Evolutionary conservation across 1,140 invertebrate genomes (phyloP).

Genomic region (Drosophila kanapiae): DNA sequence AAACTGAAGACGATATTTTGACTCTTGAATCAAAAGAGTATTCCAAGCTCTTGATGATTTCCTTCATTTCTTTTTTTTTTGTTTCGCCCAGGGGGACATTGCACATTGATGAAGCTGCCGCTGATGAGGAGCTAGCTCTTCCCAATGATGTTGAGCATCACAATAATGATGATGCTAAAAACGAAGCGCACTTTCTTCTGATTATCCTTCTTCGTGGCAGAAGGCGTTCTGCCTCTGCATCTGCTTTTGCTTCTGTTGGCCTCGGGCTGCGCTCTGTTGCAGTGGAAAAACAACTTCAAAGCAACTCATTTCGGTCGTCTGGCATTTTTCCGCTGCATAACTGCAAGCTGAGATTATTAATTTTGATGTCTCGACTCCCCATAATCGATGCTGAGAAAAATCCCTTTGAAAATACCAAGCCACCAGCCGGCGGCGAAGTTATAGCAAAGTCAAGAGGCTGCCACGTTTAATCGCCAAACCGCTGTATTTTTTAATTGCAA

Average conservation of each 20-base stretch:
- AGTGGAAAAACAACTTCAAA: constrained; percentile 65
- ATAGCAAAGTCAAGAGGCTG: constrained; percentile 67
- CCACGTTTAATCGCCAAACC: constrained; percentile 44
- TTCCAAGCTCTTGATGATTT: background rate
- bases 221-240: constrained; percentile 11
- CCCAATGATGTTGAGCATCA: constrained; percentile 2
- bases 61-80: constrained; percentile 6
- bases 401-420: constrained; percentile 57
- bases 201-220: constrained; percentile 11
- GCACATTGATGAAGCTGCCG: constrained; percentile 56
- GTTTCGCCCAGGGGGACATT: constrained; percentile 35
- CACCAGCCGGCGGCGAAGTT: constrained; percentile 59
- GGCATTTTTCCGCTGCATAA: constrained; percentile 69
- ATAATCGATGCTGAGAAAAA: constrained; percentile 66
- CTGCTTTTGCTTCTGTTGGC: constrained; percentile 14
- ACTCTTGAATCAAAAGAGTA: constrained; percentile 24
- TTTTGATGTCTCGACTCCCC: constrained; percentile 74
- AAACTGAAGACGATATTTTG: too few relatives aligned
- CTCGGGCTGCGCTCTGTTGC: constrained; percentile 47
- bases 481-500: constrained; percentile 30
- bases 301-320: constrained; percentile 51
- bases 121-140: constrained; percentile 31
- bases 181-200: constrained; percentile 31
- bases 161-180: constrained; percentile 25
- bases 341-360: constrained; percentile 69